Evolutionary conservation across 2,113 vertebrate species (phyloP), one percentile per base, ranked within the genome.

Genomic region (Microcebus ravelobensis): DNA sequence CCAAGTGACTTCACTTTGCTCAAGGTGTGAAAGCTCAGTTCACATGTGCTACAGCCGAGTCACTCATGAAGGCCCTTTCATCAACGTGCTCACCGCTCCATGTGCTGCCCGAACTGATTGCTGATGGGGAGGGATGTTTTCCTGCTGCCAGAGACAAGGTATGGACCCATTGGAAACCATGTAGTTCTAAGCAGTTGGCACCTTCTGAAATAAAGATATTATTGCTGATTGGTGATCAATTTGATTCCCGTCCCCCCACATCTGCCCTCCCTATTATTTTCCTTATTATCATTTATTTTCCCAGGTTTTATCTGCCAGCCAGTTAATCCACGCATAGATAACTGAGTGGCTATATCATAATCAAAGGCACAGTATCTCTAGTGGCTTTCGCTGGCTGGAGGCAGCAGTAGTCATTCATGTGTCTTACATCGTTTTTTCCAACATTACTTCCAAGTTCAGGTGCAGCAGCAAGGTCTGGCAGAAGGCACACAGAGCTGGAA

Each of bases 131-230:
- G 29, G 45, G 13, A 36, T 8, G 27, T 18, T 36, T 87, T n/a
- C 61, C 8, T 1, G 25, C 45, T 83, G 76, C 76, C 65, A 17
- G 36, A 92, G 74, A 74, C 25, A 57, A 23, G 0, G 1, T 0
- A 14, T 8, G 21, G 71, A 79, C 71, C 74, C 77, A 42, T 34
- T 0, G 11, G 84, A 1, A 29, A 55, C 73, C 42, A 7, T 3
- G 12, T 4, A 3, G 15, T 10, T 84, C 48, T 48, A 29, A 29
- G 36, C 15, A 82, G 61, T 1, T 55, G 45, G 34, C 34, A 13
- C 25, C 91, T 94, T 94, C 77, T 83, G 42, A 89, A 68, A 63
- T 31, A 68, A 45, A 67, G 94, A 85, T 4, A 20, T 6, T 6
- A n/a, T 52, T 39, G 13, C 42, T 31, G 65, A 77, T 9, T 7